Conservation (phyloP, 92 coral and sea anemone species). For the Zoanthus sansibaricus region DNA sequence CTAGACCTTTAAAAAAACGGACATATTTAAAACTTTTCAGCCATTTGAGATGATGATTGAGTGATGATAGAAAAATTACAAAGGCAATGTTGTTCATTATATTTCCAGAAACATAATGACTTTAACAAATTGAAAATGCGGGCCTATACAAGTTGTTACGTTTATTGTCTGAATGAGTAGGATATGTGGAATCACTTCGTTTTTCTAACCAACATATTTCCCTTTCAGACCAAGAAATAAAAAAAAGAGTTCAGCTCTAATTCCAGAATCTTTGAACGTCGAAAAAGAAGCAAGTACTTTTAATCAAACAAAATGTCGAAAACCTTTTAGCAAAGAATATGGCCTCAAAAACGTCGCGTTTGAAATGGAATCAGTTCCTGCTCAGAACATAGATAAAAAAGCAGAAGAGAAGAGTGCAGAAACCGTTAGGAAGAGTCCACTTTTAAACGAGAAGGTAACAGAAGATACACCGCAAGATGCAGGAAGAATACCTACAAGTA, state of each 20-base stretch:
- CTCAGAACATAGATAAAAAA: not conserved
- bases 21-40: too few species aligned
- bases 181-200: not conserved
- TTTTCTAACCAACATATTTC: not conserved
- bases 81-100: too few species aligned
- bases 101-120: too few species aligned
- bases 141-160: too few species aligned
- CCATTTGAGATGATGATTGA: too few species aligned
- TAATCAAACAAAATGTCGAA: not conserved
- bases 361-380: constrained; percentile 19
- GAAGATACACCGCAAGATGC: not conserved
- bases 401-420: not conserved
- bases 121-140: too few species aligned
- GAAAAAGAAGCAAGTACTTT: not conserved
- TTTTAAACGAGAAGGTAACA: not conserved
- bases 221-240: constrained; percentile 1
- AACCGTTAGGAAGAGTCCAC: not conserved
- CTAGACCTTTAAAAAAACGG: too few species aligned
- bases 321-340: not conserved
- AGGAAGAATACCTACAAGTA: not conserved
- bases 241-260: constrained; percentile 22
- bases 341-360: constrained; percentile 32
- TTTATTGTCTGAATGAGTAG: too few species aligned
- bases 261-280: not conserved
- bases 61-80: too few species aligned